Percentiles rank a stretch among this genome's conserved stretches.
These are phyloP conservation scores for Coecobrya sp. DNA, from an alignment of 2,888 invertebrate genomes.

Conservation along the genomic window DNA sequence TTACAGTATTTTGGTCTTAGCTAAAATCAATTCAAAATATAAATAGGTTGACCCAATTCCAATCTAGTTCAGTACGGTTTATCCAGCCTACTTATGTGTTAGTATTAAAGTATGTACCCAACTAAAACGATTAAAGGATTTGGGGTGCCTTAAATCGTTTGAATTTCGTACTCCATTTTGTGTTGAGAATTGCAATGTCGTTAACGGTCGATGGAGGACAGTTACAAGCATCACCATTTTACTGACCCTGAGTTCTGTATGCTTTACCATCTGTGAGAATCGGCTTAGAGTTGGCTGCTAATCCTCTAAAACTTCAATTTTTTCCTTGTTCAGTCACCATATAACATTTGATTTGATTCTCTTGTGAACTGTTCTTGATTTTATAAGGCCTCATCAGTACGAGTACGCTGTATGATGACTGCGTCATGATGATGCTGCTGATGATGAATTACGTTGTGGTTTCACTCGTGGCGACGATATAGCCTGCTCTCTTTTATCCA, in stretches of 20 bases:
- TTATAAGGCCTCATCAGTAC: background rate
- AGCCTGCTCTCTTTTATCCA: slow-evolving; percentile 11
- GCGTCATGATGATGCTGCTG: background rate
- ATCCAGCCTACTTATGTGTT: too few relatives aligned
- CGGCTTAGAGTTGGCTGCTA: background rate
- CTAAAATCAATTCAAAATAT: too few relatives aligned
- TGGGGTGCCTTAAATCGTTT: too few relatives aligned
- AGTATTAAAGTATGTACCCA: too few relatives aligned
- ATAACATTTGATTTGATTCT: slow-evolving; percentile 45
- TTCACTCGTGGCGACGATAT: slow-evolving; percentile 26
- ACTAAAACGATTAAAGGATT: too few relatives aligned
- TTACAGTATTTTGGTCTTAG: too few relatives aligned
- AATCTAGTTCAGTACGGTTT: too few relatives aligned
- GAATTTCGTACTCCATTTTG: too few relatives aligned
- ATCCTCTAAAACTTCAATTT: background rate
- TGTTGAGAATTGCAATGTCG: background rate
- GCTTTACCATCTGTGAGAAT: background rate
- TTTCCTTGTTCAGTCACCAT: slow-evolving; percentile 9
- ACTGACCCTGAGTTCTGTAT: background rate
- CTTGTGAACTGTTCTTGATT: background rate
- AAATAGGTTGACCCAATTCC: too few relatives aligned
- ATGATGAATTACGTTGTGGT: slow-evolving; percentile 33
- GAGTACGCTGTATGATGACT: background rate
- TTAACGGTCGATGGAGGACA: background rate
- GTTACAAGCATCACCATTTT: background rate